phyloP scores from a whole-genome alignment of 92 coral and sea anemone species.

The Bergia puertoricense region DNA sequence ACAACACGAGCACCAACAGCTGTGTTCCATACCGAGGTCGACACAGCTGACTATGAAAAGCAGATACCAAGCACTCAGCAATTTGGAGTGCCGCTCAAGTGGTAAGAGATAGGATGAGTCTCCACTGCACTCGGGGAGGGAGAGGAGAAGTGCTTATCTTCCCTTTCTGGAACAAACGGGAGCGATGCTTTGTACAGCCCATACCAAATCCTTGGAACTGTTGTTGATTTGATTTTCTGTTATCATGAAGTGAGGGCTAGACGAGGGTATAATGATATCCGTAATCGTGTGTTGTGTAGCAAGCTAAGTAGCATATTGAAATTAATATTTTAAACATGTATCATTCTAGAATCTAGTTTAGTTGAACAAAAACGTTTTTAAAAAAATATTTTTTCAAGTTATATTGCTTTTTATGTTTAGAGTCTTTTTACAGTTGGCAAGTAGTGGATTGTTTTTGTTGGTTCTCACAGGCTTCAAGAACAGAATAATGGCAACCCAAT shows the following conservation, averaged over 20 bases:
- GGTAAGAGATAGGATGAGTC: slow-evolving; percentile 50
- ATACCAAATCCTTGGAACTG: too few relatives aligned
- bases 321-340: too few relatives aligned
- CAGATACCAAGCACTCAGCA: slow-evolving; percentile 82
- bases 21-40: slow-evolving; percentile 83
- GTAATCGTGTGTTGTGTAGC: too few relatives aligned
- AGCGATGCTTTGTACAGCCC: neutral
- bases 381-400: too few relatives aligned
- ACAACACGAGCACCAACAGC: slow-evolving; percentile 62
- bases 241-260: neutral
- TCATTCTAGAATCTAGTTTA: too few relatives aligned
- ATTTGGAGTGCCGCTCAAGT: slow-evolving; percentile 86
- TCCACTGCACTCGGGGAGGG: neutral
- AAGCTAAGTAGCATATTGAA: too few relatives aligned
- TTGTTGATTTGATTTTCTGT: neutral
- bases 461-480: slow-evolving; percentile 69
- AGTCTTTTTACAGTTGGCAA: too few relatives aligned
- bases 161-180: neutral
- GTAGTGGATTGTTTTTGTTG: neutral
- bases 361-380: too few relatives aligned
- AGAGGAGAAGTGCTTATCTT: neutral
- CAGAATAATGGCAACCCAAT: slow-evolving; percentile 71
- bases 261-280: too few relatives aligned
- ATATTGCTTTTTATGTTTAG: too few relatives aligned
- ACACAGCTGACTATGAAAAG: slow-evolving; percentile 24